Conservation (phyloP, 2,797 vertebrate species). For the Pseudochromis fuscus region DNA sequence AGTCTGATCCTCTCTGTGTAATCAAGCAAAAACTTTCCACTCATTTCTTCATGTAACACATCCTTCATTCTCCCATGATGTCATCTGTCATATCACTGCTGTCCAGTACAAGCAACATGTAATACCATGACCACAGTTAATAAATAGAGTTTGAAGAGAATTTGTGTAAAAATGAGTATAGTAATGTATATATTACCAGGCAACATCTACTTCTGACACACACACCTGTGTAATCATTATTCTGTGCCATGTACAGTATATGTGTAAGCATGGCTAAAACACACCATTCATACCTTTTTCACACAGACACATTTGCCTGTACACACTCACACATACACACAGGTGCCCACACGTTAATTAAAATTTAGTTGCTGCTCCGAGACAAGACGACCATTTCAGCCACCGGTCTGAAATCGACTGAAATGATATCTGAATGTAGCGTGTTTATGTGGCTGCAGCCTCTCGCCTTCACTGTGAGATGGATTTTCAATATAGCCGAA, state of each 20-base stretch:
- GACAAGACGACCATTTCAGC: conserved; percentile 52
- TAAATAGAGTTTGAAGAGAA: conserved; percentile 49
- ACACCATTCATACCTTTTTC: conserved; percentile 32
- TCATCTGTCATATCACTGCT: conserved; percentile 45
- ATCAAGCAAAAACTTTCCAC: conserved; percentile 57
- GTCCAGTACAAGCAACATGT: conserved; percentile 30
- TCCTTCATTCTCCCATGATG: conserved; percentile 35
- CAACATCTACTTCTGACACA: conserved; percentile 61
- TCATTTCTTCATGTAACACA: conserved; percentile 51
- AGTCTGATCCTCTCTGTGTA: conserved; percentile 27
- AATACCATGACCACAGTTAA: conserved; percentile 51
- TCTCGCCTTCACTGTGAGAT: conserved; percentile 59
- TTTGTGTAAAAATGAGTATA: conserved; percentile 64
- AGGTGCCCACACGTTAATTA: conserved; percentile 25
- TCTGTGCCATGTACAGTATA: conserved; percentile 64
- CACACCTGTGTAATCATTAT: conserved; percentile 53
- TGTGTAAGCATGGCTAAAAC: conserved; percentile 58
- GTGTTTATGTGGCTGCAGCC: conserved; percentile 49
- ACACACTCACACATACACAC: conserved; percentile 10
- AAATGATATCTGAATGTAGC: conserved; percentile 66
- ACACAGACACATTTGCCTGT: conserved; percentile 23
- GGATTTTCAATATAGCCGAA: conserved; percentile 70
- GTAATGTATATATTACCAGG: conserved; percentile 69
- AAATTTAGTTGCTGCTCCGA: conserved; percentile 52
- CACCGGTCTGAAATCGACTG: conserved; percentile 59